Evolutionary conservation across 2,113 vertebrate species (phyloP).

Genomic region (Ciconia boyciana): DNA sequence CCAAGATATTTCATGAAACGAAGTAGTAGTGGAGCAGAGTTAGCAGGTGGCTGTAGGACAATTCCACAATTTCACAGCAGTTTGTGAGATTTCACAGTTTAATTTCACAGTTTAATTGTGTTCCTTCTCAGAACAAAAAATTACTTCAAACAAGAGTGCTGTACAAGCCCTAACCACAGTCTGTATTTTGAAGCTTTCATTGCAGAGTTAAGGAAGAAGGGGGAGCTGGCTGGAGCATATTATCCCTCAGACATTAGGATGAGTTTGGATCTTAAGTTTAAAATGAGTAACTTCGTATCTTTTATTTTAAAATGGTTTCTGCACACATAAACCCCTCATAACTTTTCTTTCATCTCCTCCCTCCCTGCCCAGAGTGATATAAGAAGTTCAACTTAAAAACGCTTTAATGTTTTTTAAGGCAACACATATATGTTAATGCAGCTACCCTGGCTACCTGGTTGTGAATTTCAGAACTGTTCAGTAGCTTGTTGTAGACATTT

Average conservation of each 20-base stretch:
- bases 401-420: background rate
- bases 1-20: background rate
- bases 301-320: background rate
- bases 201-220: background rate
- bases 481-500: background rate
- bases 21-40: background rate
- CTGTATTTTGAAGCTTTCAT: background rate
- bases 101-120: slow-evolving; percentile 46
- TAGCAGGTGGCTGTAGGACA: slow-evolving; percentile 9
- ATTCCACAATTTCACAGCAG: slow-evolving; percentile 26
- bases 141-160: background rate
- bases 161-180: background rate
- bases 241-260: background rate
- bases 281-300: background rate
- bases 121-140: slow-evolving; percentile 16
- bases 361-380: background rate
- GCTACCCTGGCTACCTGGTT: background rate
- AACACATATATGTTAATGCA: background rate
- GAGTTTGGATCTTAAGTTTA: background rate
- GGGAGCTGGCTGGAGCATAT: background rate
- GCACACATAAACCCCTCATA: background rate
- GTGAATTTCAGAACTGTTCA: background rate
- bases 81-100: slow-evolving; percentile 50
- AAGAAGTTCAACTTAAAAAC: background rate
- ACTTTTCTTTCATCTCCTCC: background rate